A percentile compares a stretch with the other conserved stretches of the same genome.
phyloP scores from a whole-genome alignment of 1,140 invertebrate species.

The Anoplolepis gracilipes region DNA sequence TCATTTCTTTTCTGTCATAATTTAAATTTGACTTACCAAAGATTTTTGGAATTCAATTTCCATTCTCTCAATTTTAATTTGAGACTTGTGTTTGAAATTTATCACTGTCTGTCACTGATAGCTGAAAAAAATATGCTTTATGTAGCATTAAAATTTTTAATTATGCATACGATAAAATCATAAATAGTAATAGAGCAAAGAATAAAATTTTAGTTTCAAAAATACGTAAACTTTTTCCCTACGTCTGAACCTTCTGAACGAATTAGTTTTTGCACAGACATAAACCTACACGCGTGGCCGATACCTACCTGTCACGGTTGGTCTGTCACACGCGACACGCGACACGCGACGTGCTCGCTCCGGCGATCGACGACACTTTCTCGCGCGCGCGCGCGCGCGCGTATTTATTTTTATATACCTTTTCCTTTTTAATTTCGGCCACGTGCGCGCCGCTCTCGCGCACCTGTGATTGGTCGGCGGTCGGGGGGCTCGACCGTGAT shows the following conservation, averaged over 20 bases:
- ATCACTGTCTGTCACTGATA: not conserved
- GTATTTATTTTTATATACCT: not conserved
- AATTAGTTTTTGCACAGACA: not conserved
- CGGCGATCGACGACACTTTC: not conserved
- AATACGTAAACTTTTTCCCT: not conserved
- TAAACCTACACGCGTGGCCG: not conserved
- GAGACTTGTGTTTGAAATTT: not conserved
- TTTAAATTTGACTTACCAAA: not conserved
- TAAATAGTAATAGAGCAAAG: not conserved
- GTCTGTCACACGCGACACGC: too few relatives aligned
- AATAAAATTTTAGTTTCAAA: not conserved
- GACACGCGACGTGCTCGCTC: not conserved
- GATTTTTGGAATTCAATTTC: not conserved
- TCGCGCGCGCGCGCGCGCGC: not conserved
- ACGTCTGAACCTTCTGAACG: not conserved
- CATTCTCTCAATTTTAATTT: not conserved
- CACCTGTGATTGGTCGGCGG: constrained; percentile 70
- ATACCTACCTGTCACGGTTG: not conserved
- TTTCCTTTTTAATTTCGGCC: not conserved
- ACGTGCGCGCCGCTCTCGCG: constrained; percentile 21
- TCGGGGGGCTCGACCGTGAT: constrained; percentile 70
- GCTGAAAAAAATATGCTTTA: constrained; percentile 2
- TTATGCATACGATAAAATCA: constrained; percentile 7
- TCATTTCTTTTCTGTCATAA: not conserved
- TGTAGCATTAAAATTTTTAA: not conserved